These are phyloP conservation scores for Hapalemur alaotrensis DNA, from an alignment of 2,797 vertebrate species.

Conservation along the genomic window DNA sequence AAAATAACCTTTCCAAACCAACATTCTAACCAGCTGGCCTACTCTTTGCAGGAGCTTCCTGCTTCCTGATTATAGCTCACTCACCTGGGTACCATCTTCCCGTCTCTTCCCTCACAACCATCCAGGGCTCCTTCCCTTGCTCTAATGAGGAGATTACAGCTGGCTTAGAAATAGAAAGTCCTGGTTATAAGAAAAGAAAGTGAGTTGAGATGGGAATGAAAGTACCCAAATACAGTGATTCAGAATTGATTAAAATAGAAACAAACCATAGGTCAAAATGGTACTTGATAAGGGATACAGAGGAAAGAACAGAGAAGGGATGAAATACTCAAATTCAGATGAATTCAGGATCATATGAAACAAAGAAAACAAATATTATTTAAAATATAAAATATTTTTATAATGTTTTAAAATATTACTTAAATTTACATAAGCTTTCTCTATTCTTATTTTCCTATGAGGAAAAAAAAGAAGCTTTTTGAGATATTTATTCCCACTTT, in stretches of 20 bases:
- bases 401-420: neutral
- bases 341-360: neutral
- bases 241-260: slow-evolving; percentile 7
- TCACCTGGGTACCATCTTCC: slow-evolving; percentile 20
- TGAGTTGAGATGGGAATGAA: neutral
- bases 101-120: neutral
- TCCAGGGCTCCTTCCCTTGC: slow-evolving; percentile 46
- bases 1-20: neutral
- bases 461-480: neutral
- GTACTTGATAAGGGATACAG: neutral
- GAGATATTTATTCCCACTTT: neutral
- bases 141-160: slow-evolving; percentile 25
- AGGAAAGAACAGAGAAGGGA: neutral
- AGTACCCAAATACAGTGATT: neutral
- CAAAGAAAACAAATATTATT: neutral
- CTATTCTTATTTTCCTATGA: neutral
- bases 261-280: neutral
- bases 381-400: too few species aligned
- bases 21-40: neutral
- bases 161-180: slow-evolving; percentile 16
- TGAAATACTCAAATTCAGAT: neutral
- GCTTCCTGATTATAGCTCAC: neutral
- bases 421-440: neutral
- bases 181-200: slow-evolving; percentile 20
- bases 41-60: neutral